A percentile compares a stretch with the other conserved stretches of the same genome.
phyloP scores from a whole-genome alignment of 2,888 invertebrate species.

The Drosophila rubida region DNA sequence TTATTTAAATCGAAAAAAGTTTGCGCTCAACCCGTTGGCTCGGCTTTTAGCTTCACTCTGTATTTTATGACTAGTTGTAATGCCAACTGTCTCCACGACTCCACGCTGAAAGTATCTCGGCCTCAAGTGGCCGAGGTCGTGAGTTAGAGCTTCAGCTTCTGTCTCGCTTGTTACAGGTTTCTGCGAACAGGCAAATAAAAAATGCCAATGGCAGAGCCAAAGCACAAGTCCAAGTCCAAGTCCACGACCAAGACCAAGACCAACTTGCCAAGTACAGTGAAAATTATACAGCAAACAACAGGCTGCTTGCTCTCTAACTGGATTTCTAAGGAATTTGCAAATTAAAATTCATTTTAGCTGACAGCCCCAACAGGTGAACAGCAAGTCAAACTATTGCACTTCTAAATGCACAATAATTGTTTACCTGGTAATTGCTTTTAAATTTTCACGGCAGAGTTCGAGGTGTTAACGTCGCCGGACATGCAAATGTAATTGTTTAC shows the following conservation, averaged over 20 bases:
- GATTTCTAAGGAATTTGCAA: conserved; percentile 21
- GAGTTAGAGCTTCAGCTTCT: conserved; percentile 27
- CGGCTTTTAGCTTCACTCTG: conserved; percentile 49
- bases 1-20: conserved; percentile 76
- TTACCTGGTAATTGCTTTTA: background rate
- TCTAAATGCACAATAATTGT: background rate
- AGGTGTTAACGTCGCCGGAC: too few relatives aligned
- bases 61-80: conserved; percentile 67
- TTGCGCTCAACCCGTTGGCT: conserved; percentile 17
- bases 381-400: background rate
- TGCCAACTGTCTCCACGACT: conserved; percentile 50
- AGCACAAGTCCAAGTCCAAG: conserved; percentile 9
- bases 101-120: conserved; percentile 42
- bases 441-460: background rate
- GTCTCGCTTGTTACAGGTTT: conserved; percentile 1
- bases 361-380: conserved; percentile 2
- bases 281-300: conserved; percentile 15
- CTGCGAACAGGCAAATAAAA: conserved; percentile 29
- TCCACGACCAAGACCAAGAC: background rate
- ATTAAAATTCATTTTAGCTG: conserved; percentile 15
- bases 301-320: background rate
- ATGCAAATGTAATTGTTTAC: too few relatives aligned
- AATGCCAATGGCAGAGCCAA: background rate
- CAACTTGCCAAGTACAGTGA: conserved; percentile 35
- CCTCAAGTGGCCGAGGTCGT: conserved; percentile 45